These are phyloP conservation scores for Loripinus fragilis DNA, from an alignment of 2,888 invertebrate species.

Conservation along the genomic window DNA sequence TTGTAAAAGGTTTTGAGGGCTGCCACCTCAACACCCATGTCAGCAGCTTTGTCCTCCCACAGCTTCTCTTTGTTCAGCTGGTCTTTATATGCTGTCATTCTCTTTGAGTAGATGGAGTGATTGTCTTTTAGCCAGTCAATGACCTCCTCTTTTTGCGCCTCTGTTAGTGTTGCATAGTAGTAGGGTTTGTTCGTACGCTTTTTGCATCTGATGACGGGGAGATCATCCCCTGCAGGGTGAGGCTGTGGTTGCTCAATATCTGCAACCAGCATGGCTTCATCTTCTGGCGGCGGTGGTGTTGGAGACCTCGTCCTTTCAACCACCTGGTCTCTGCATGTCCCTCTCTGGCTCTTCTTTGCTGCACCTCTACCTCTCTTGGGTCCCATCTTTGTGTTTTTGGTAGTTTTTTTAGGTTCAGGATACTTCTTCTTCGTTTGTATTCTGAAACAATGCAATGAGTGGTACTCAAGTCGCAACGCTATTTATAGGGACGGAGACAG, in stretches of 20 bases:
- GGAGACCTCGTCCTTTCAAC: conserved; percentile 41
- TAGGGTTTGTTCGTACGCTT: conserved; percentile 40
- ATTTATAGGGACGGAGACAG: neutral
- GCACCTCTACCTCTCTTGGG: conserved; percentile 44
- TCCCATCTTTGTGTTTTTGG: conserved; percentile 24
- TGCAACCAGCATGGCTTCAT: conserved; percentile 49
- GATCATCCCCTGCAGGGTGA: conserved; percentile 37
- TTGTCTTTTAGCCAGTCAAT: conserved; percentile 45
- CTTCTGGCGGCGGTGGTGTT: conserved; percentile 46
- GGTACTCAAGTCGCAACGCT: conserved; percentile 2
- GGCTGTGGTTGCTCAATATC: conserved; percentile 49
- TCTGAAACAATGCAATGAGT: conserved; percentile 14
- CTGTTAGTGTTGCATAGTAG: conserved; percentile 50
- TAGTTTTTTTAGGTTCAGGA: conserved; percentile 25
- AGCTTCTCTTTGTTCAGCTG: conserved; percentile 36
- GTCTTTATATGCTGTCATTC: conserved; percentile 42
- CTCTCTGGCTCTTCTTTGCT: conserved; percentile 43
- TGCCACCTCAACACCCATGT: conserved; percentile 34
- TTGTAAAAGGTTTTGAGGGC: conserved; percentile 46
- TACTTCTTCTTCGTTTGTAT: conserved; percentile 25
- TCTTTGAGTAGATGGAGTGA: conserved; percentile 34
- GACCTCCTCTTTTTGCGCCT: conserved; percentile 39
- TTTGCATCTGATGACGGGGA: conserved; percentile 28
- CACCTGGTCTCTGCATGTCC: conserved; percentile 43
- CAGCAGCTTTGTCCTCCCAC: conserved; percentile 5